Evolutionary conservation across 2,888 invertebrate genomes (phyloP).

Genomic region (Siphlonurus alternatus): DNA sequence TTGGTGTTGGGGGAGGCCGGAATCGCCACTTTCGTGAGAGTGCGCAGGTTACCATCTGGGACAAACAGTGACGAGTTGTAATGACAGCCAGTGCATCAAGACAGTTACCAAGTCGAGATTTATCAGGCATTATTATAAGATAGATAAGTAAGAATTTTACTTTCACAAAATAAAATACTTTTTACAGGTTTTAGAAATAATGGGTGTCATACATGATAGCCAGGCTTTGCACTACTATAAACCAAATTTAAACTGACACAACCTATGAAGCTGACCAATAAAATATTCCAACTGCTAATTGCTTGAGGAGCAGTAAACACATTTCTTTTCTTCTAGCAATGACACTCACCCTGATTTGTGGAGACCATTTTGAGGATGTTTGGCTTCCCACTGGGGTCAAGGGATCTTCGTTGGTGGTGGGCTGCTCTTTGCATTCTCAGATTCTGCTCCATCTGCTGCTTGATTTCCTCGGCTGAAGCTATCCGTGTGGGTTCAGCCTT

Average conservation of each 20-base stretch:
- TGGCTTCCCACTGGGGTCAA: conserved; percentile 27
- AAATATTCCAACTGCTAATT: too few relatives aligned
- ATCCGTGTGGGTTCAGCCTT: conserved; percentile 25
- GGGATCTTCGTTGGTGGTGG: conserved; percentile 69
- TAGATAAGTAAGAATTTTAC: too few relatives aligned
- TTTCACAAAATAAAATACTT: neutral
- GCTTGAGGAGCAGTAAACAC: too few relatives aligned
- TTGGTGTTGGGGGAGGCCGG: conserved; percentile 29
- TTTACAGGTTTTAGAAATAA: neutral
- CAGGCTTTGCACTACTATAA: neutral
- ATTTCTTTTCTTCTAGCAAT: too few relatives aligned
- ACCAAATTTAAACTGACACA: conserved; percentile 11
- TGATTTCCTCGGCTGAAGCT: conserved; percentile 48
- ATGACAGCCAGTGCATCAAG: too few relatives aligned
- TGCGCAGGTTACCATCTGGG: conserved; percentile 43
- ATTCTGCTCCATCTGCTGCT: conserved; percentile 85
- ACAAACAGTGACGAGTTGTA: neutral
- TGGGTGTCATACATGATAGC: neutral
- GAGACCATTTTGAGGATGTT: neutral
- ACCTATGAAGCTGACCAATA: too few relatives aligned
- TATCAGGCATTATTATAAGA: too few relatives aligned
- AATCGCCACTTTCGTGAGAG: conserved; percentile 45
- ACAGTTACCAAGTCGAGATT: too few relatives aligned
- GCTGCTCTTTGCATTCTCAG: conserved; percentile 73
- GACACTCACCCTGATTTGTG: neutral